These are phyloP conservation scores for Forbesichthys agassizii DNA, from an alignment of 2,113 vertebrate species.

Conservation along the genomic window DNA sequence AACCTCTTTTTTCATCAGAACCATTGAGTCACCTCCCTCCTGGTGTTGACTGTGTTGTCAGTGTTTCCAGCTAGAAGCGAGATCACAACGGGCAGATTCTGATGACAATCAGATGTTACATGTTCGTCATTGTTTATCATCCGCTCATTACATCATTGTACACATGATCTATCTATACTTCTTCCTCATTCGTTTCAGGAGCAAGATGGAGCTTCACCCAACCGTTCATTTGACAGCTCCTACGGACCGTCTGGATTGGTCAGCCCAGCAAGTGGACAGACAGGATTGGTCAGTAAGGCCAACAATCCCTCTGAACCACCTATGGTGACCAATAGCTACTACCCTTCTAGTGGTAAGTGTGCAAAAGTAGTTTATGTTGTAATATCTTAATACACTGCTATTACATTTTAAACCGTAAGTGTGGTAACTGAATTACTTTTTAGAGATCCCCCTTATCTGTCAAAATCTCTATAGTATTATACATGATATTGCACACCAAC, in stretches of 20 bases:
- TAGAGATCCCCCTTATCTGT: too few relatives aligned
- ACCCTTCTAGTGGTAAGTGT: conserved; percentile 58
- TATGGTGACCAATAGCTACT: conserved; percentile 54
- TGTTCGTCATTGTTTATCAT: neutral
- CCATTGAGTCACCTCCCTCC: neutral
- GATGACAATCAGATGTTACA: too few relatives aligned
- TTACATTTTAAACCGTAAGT: neutral
- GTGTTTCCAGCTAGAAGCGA: neutral
- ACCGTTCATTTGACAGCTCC: conserved; percentile 73
- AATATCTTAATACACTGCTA: conserved; percentile 1
- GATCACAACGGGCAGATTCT: too few relatives aligned
- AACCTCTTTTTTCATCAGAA: neutral
- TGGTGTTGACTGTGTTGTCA: neutral
- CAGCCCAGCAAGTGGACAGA: conserved; percentile 48
- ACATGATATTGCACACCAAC: neutral
- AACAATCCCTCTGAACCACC: conserved; percentile 36
- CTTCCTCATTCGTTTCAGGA: conserved; percentile 53
- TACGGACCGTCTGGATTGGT: conserved; percentile 38
- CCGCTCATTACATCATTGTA: too few relatives aligned
- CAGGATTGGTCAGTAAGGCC: conserved; percentile 34
- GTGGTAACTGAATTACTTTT: too few relatives aligned
- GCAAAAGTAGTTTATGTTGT: neutral
- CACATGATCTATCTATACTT: neutral
- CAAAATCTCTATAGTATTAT: too few relatives aligned
- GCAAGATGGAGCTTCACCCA: conserved; percentile 59